Percentiles rank a stretch among this genome's conserved stretches.
Conservation (phyloP, 2,888 invertebrate species). For the Tenthredo amoena region DNA sequence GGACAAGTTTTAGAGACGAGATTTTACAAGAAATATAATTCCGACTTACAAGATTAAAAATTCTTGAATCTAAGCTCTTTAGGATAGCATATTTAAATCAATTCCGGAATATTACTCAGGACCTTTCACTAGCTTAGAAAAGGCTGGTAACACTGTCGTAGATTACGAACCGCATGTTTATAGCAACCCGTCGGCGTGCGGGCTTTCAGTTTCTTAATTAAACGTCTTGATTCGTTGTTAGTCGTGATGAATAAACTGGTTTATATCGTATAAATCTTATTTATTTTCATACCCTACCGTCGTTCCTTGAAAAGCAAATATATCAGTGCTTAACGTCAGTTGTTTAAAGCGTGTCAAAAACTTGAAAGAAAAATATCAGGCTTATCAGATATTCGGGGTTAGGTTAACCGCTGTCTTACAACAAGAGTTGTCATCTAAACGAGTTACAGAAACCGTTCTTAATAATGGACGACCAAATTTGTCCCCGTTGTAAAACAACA, state of each 20-base stretch:
- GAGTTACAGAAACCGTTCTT: background rate
- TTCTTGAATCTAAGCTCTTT: background rate
- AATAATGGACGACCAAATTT: constrained; percentile 90
- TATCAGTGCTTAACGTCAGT: background rate
- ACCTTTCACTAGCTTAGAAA: background rate
- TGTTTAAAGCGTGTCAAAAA: background rate
- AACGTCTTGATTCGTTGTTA: background rate
- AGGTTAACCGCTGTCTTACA: background rate
- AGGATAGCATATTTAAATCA: background rate
- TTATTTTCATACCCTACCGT: background rate
- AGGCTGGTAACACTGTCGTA: background rate
- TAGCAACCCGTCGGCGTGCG: background rate
- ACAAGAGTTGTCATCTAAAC: background rate
- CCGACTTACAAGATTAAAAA: background rate
- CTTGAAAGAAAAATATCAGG: background rate
- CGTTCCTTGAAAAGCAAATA: background rate
- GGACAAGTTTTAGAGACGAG: background rate
- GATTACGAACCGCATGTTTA: background rate
- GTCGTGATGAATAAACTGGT: background rate
- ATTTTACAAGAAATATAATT: background rate
- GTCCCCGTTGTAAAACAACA: constrained; percentile 97
- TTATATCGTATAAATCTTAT: background rate
- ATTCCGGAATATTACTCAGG: background rate
- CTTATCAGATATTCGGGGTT: background rate
- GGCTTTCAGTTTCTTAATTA: background rate